Percentiles rank a stretch among this genome's conserved stretches.
Conservation (phyloP, 1,140 invertebrate genomes). For the Papilio polyxenes region DNA sequence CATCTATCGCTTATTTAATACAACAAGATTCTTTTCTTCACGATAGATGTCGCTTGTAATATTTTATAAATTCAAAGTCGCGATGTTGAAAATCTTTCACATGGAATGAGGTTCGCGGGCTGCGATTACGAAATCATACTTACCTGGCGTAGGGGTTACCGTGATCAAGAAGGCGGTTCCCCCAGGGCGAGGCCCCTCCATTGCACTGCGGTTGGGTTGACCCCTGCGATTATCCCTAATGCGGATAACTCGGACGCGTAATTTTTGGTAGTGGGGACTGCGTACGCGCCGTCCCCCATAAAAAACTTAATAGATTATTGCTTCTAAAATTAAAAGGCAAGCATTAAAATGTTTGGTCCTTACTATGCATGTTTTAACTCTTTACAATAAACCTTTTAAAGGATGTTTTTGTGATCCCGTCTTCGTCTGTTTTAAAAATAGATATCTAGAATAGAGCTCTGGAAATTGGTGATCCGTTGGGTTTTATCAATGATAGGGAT, state of each 20-base stretch:
- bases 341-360: no score
- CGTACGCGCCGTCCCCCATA: slow-evolving; percentile 36
- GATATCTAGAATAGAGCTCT: no score
- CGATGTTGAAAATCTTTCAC: background rate
- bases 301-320: no score
- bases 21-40: background rate
- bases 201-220: slow-evolving; percentile 2
- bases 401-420: no score
- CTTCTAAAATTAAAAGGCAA: no score
- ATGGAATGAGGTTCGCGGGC: background rate
- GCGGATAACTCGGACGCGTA: slow-evolving; percentile 39
- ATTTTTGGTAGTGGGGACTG: slow-evolving; percentile 40
- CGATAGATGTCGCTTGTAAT: background rate
- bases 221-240: slow-evolving; percentile 4
- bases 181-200: background rate
- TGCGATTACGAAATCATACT: background rate
- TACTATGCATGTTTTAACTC: no score
- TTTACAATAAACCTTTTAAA: no score
- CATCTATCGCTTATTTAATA: background rate
- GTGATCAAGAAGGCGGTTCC: background rate
- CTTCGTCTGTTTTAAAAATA: no score
- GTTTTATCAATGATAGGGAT: no score
- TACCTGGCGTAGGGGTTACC: slow-evolving; percentile 4
- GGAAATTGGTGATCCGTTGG: no score
- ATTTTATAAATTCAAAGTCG: background rate